Base-by-base conservation (phyloP, 2,797 vertebrate genomes). In the Crenuchus spilurus region DNA sequence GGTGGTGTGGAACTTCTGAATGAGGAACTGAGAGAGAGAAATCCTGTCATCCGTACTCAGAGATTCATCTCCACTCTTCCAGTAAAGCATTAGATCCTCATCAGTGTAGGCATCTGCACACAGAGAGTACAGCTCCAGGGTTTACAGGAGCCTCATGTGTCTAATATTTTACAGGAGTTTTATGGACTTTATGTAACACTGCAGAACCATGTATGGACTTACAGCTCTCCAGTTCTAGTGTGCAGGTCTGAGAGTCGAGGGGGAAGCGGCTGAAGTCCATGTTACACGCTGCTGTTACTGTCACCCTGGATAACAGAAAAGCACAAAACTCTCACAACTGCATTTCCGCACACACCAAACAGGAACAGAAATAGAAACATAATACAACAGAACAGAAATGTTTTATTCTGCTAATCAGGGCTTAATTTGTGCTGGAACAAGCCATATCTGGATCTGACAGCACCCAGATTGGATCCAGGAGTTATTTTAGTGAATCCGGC, bases 251-350 rank as follows among this genome's bases (percentile, higher is more conserved):
- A 0, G 96, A 94, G 88, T 98, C 96, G 86, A 98, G 80, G 10
- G 97, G 97, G 72, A 98, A 98, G 31, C 87, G 94, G 65, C 95
- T 98, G 90, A 98, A 98, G 87, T 98, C 97, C 97, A 98, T 98
- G 86, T 97, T 97, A 84, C 97, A 98, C 65, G 96, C 96, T 22
- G 96, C 94, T 8, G 97, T 98, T 54, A 98, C 97, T 0, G 96
- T 98, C 80, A 99, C 93, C 89, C 97, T 99, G 81, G 18, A 68
- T 31, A 7, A 49, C 2, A 46, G 16, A 57, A 49, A 51, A 37
- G 20, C 20, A n/a, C n/a, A n/a, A n/a, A n/a, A n/a, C n/a, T n/a
- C n/a, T n/a, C n/a, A n/a, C n/a, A n/a, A n/a, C n/a, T n/a, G n/a
- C n/a, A n/a, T n/a, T n/a, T n/a, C n/a, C n/a, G n/a, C n/a, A n/a